A percentile compares a stretch with the other conserved stretches of the same genome.
phyloP scores from a whole-genome alignment of 2,113 vertebrate species.

The Anhinga rufa region DNA sequence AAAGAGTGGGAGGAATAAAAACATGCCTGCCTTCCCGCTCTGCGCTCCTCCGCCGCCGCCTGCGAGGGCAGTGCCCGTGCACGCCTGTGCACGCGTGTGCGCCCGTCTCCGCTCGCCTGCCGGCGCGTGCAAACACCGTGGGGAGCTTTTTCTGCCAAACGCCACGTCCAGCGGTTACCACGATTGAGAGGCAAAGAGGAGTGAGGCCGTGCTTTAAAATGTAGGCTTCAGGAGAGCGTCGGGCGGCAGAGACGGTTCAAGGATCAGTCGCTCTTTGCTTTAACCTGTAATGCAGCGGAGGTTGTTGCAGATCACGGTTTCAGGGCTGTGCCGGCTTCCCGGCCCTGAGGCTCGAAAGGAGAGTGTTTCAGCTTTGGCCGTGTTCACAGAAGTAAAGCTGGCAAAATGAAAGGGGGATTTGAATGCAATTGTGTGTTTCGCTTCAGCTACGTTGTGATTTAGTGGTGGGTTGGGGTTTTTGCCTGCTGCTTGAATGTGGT shows the following conservation, averaged over 20 bases:
- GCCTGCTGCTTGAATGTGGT: neutral
- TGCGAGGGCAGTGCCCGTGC: neutral
- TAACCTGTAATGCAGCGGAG: accelerated
- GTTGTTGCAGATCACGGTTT: neutral
- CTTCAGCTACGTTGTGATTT: neutral
- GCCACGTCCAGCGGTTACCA: accelerated
- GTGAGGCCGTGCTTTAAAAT: neutral
- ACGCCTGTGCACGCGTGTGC: neutral
- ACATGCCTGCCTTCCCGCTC: neutral
- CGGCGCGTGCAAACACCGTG: accelerated
- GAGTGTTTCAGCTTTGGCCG: neutral
- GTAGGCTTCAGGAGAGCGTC: neutral
- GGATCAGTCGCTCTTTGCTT: neutral
- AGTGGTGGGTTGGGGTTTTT: neutral
- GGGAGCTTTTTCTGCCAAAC: neutral
- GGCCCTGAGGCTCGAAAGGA: neutral
- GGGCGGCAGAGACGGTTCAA: neutral
- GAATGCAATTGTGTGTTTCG: neutral
- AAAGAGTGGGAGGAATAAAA: neutral
- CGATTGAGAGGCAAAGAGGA: neutral
- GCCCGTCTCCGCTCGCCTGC: neutral
- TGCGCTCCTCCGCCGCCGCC: accelerated
- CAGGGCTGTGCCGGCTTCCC: neutral
- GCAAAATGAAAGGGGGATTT: neutral
- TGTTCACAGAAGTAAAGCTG: neutral